A percentile compares a stretch with the other conserved stretches of the same genome.
phyloP scores from a whole-genome alignment of 2,113 vertebrate species.

The Maylandia zebra region DNA sequence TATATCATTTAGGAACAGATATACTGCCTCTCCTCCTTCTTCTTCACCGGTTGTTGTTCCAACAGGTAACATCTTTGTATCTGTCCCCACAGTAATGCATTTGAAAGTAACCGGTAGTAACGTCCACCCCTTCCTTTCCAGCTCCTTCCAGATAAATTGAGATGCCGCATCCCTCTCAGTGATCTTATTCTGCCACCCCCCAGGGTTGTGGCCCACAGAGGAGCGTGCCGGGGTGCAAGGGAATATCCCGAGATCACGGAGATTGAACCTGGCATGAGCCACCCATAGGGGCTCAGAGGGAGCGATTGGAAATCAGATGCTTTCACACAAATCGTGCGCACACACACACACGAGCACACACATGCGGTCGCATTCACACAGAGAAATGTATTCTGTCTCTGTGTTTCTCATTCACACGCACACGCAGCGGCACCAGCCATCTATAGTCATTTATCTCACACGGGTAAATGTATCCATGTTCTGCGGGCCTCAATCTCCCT shows the following conservation, averaged over 20 bases:
- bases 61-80: constrained; percentile 27
- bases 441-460: constrained; percentile 59
- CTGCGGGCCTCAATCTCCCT: constrained; percentile 41
- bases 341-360: constrained; percentile 1
- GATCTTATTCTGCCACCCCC: constrained; percentile 43
- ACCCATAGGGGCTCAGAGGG: constrained; percentile 27
- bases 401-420: not conserved
- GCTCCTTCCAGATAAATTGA: constrained; percentile 47
- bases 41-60: not conserved
- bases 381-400: not conserved
- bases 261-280: constrained; percentile 58
- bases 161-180: constrained; percentile 36
- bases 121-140: not conserved
- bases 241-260: constrained; percentile 43
- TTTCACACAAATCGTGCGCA: constrained; percentile 14
- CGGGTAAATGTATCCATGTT: constrained; percentile 58
- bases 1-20: not conserved
- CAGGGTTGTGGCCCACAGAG: constrained; percentile 22
- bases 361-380: not conserved
- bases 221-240: not conserved
- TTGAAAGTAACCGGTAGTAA: constrained; percentile 29
- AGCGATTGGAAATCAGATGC: constrained; percentile 48
- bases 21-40: not conserved
- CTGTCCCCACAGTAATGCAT: constrained; percentile 48
- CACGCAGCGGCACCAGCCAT: constrained; percentile 12